Evolutionary conservation across 2,888 invertebrate species (phyloP).

Genomic region (Lasioglossum morio): DNA sequence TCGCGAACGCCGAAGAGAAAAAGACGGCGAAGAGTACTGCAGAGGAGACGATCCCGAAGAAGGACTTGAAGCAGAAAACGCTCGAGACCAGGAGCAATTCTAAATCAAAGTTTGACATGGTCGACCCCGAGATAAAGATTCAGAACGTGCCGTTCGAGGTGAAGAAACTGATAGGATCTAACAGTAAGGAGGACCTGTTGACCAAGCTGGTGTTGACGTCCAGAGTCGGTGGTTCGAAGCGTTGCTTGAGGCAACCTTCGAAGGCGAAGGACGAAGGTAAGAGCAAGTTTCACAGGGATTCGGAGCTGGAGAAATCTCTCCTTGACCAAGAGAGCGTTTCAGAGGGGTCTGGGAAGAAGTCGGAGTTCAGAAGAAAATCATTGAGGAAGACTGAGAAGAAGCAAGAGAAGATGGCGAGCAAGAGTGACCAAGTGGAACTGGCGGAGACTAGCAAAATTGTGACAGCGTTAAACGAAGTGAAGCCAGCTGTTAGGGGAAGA

Average conservation of each 20-base stretch:
- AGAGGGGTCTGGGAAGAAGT: constrained; percentile 31
- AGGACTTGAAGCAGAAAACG: constrained; percentile 36
- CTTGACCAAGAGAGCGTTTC: constrained; percentile 7
- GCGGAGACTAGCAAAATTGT: constrained; percentile 19
- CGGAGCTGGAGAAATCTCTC: not conserved
- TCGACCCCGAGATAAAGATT: constrained; percentile 62
- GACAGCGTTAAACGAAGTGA: constrained; percentile 17
- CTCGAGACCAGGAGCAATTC: constrained; percentile 67
- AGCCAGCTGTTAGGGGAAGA: constrained; percentile 20
- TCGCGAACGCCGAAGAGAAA: constrained; percentile 27
- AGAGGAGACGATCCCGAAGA: constrained; percentile 26
- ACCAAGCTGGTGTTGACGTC: constrained; percentile 64
- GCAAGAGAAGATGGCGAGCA: constrained; percentile 3
- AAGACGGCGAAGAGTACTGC: not conserved
- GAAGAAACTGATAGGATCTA: constrained; percentile 69
- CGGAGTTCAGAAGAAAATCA: constrained; percentile 72
- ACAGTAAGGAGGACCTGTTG: constrained; percentile 67
- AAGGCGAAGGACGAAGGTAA: constrained; percentile 27
- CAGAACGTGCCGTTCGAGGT: constrained; percentile 70
- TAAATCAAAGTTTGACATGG: constrained; percentile 56
- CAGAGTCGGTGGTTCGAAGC: constrained; percentile 48
- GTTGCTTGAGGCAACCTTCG: constrained; percentile 56
- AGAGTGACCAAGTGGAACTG: constrained; percentile 11
- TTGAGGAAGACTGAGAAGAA: constrained; percentile 73
- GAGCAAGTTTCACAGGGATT: constrained; percentile 4